Evolutionary conservation across 2,113 vertebrate genomes (phyloP).

Genomic region (Phycodurus eques): DNA sequence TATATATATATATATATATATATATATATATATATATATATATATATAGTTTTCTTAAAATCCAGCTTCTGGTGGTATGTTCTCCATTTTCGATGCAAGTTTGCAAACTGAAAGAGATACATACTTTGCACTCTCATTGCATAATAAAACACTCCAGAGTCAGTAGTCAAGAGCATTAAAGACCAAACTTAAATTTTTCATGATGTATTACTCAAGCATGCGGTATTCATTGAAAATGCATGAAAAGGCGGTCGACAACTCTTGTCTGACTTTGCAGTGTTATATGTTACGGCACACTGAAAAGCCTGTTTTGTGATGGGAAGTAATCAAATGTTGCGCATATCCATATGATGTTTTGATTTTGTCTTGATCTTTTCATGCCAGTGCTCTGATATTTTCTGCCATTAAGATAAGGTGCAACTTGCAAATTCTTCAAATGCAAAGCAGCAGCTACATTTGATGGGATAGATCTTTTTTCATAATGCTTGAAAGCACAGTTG

Average conservation of each 20-base stretch:
- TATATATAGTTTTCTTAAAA: not conserved
- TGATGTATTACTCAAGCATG: slow-evolving; percentile 52
- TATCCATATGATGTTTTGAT: slow-evolving; percentile 20
- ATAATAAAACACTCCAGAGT: slow-evolving; percentile 51
- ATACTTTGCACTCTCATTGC: slow-evolving; percentile 42
- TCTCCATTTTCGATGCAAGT: slow-evolving; percentile 1
- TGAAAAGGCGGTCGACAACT: slow-evolving; percentile 22
- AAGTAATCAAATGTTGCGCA: not conserved
- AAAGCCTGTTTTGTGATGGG: slow-evolving; percentile 1
- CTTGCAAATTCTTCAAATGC: slow-evolving; percentile 14
- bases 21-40: not conserved
- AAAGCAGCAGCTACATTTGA: slow-evolving; percentile 35
- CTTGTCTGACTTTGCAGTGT: slow-evolving; percentile 18
- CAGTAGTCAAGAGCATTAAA: slow-evolving; percentile 40
- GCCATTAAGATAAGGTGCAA: slow-evolving; percentile 24
- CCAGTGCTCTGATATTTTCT: slow-evolving; percentile 15
- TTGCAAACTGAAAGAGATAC: slow-evolving; percentile 31
- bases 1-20: not conserved
- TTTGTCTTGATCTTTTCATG: not conserved
- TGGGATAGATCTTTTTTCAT: slow-evolving; percentile 18
- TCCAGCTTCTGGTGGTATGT: slow-evolving; percentile 2
- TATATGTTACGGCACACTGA: slow-evolving; percentile 31
- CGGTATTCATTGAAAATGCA: slow-evolving; percentile 46
- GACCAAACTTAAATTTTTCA: slow-evolving; percentile 57
- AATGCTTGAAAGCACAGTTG: slow-evolving; percentile 21